These are phyloP conservation scores for Mya arenaria DNA, from an alignment of 1,140 invertebrate genomes.

Conservation along the genomic window DNA sequence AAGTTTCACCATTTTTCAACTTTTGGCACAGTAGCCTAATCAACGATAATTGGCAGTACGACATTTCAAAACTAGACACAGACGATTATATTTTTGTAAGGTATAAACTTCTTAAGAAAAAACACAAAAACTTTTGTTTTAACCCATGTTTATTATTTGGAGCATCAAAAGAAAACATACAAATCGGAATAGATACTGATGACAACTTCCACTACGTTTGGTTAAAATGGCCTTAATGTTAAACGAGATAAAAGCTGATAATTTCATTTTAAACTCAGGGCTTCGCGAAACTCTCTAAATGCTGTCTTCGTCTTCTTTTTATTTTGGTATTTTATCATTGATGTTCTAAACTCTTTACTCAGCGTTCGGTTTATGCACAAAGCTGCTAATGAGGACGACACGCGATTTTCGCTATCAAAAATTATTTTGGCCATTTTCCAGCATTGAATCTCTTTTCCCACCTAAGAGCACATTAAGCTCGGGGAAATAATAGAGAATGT, in stretches of 20 bases:
- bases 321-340: neutral
- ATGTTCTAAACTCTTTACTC: neutral
- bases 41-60: neutral
- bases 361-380: neutral
- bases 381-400: neutral
- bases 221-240: neutral
- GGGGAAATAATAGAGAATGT: too few species aligned
- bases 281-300: neutral
- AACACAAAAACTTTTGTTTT: slow-evolving; percentile 15
- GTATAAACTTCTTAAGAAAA: neutral
- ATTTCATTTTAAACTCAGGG: neutral
- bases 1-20: slow-evolving; percentile 1
- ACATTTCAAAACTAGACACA: neutral
- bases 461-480: too few species aligned
- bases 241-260: neutral
- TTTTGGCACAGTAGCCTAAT: slow-evolving; percentile 4
- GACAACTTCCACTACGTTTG: neutral
- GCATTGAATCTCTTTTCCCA: too few species aligned
- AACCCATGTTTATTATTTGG: slow-evolving; percentile 13
- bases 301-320: neutral
- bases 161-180: neutral
- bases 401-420: neutral
- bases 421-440: neutral
- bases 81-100: neutral
- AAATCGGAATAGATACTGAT: neutral